These are phyloP conservation scores for Euplexia lucipara DNA, from an alignment of 2,888 invertebrate species.

Conservation along the genomic window DNA sequence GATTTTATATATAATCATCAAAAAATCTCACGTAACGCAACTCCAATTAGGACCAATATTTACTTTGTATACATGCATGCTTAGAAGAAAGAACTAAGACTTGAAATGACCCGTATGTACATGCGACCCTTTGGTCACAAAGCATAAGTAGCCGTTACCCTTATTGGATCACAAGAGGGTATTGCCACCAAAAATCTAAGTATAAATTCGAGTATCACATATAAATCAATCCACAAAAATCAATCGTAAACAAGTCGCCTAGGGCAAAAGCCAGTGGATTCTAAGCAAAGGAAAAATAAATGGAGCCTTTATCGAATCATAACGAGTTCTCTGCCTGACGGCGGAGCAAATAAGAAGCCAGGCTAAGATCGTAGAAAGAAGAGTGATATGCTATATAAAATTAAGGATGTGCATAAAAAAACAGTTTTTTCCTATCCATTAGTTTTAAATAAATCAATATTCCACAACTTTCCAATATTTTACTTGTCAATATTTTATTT, in stretches of 20 bases:
- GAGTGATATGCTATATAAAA: slow-evolving; percentile 1
- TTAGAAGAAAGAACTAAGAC: slow-evolving; percentile 4
- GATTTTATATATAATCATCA: too few relatives aligned
- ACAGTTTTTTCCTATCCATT: too few relatives aligned
- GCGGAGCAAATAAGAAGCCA: slow-evolving; percentile 39
- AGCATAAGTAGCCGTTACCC: not conserved
- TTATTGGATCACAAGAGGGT: slow-evolving; percentile 1
- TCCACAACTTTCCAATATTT: too few relatives aligned
- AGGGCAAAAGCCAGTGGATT: slow-evolving; percentile 13
- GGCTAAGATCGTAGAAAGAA: slow-evolving; percentile 21
- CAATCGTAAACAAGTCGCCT: slow-evolving; percentile 18
- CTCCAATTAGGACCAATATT: slow-evolving; percentile 2
- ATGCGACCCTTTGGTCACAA: not conserved
- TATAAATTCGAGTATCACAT: too few relatives aligned
- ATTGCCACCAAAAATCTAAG: not conserved
- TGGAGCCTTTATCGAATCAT: slow-evolving; percentile 26
- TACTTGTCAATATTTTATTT: too few relatives aligned
- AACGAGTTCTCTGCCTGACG: slow-evolving; percentile 39
- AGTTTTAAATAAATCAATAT: too few relatives aligned
- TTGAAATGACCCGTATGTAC: not conserved
- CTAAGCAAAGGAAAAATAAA: slow-evolving; percentile 21
- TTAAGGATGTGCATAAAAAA: not conserved
- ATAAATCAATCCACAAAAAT: slow-evolving; percentile 14
- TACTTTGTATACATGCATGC: slow-evolving; percentile 1
- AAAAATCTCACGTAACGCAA: slow-evolving; percentile 17